Evolutionary conservation across 2,797 vertebrate species (phyloP), one percentile per base, ranked within the genome.

Genomic region (Chelidonichthys spinosus): DNA sequence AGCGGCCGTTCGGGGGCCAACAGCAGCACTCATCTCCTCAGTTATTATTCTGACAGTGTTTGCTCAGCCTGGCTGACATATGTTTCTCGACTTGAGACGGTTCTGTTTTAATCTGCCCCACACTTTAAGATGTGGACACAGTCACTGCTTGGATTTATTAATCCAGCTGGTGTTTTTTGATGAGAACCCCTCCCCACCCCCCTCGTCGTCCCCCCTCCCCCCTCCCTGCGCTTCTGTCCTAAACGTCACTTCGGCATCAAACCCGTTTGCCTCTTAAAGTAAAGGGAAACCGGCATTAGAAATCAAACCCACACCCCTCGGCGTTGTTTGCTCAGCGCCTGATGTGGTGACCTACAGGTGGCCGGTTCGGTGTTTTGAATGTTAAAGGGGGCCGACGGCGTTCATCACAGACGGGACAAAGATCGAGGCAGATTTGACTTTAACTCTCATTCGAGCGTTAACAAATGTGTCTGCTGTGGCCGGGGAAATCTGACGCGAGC

Each of bases 91-190:
- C 74, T 91, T 87, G 82, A 92, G 87, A 88, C 54, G 35, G 77
- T 68, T 85, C 75, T 86, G 64, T 87, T 93, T 91, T 90, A 92
- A 92, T 93, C 89, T 88, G 79, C 33, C 76, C 55, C 63, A 72
- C 82, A 85, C 81, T 88, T 92, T 88, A 88, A 89, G 83, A 91
- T 87, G 88, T 89, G 85, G 85, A 90, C 87, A 88, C 80, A 90
- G 84, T 87, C 78, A 59, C 78, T 79, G 77, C 83, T 87, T 87
- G 81, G 84, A 89, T 89, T 90, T 93, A 94, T 94, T 93, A 94
- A 94, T 94, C 91, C 90, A 91, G 90, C 86, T 89, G 89, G 85
- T 92, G 90, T 90, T 89, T 92, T 88, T 88, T 88, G 81, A 92
- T 92, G 87, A 90, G 64, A 71, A 2, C 55, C 44, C 65, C 40